These are phyloP conservation scores for Orycteropus afer DNA, from an alignment of 2,113 vertebrate genomes.

Conservation along the genomic window DNA sequence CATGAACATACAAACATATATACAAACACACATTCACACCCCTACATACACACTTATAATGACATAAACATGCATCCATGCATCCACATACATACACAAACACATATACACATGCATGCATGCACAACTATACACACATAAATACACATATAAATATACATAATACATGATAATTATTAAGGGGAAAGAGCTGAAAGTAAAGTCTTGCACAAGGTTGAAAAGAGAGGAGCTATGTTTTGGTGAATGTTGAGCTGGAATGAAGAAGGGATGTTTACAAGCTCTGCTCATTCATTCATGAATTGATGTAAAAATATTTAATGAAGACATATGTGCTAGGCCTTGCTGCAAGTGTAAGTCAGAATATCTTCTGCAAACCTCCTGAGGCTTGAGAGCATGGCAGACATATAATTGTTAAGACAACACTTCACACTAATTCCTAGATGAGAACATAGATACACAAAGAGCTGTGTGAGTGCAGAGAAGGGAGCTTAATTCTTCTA, in stretches of 20 bases:
- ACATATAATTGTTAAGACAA: not conserved
- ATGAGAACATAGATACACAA: not conserved
- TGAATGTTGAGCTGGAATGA: not conserved
- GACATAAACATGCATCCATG: not conserved
- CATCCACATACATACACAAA: not conserved
- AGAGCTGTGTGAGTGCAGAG: not conserved
- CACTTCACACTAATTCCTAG: not conserved
- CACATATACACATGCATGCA: not conserved
- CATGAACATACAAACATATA: not conserved
- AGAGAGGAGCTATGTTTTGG: not conserved
- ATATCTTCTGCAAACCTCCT: not conserved
- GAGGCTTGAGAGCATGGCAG: not conserved
- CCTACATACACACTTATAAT: not conserved
- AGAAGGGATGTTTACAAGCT: not conserved
- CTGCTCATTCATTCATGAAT: not conserved
- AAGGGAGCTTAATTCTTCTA: not conserved
- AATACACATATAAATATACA: too few relatives aligned
- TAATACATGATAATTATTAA: too few relatives aligned
- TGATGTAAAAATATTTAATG: not conserved
- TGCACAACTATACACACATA: not conserved
- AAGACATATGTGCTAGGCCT: not conserved
- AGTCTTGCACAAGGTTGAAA: not conserved
- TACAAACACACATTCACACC: not conserved
- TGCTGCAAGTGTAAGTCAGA: not conserved
- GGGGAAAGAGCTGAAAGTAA: not conserved